A percentile compares a stretch with the other conserved stretches of the same genome.
Conservation (phyloP, 2,888 invertebrate species). For the Pollenia labialis region DNA sequence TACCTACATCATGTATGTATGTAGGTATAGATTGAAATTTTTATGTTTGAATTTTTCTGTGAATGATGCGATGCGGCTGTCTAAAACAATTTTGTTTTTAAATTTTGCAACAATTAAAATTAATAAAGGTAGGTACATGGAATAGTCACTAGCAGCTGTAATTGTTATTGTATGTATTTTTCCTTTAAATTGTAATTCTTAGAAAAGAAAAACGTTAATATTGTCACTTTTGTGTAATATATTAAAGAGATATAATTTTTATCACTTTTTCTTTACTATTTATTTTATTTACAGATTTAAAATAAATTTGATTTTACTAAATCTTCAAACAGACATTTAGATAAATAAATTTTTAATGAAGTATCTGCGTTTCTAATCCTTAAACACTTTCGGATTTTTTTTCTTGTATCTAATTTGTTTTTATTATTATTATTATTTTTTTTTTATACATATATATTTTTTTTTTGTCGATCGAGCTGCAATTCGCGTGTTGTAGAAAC, state of each 20-base stretch:
- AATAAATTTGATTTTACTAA: not conserved
- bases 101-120: too few species aligned
- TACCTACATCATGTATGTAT: not conserved
- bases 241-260: not conserved
- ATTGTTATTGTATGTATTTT: too few species aligned
- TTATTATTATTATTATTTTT: conserved; percentile 18
- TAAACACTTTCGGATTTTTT: not conserved
- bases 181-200: too few species aligned
- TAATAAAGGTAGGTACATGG: too few species aligned
- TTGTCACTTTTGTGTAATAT: too few species aligned
- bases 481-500: conserved; percentile 54
- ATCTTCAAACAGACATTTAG: conserved; percentile 16
- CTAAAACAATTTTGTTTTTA: too few species aligned
- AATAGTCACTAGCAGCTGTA: too few species aligned
- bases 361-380: not conserved
- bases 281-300: not conserved
- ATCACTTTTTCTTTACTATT: not conserved
- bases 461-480: conserved; percentile 38
- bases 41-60: not conserved
- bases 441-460: not conserved
- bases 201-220: too few species aligned
- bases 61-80: too few species aligned
- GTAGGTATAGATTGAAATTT: not conserved
- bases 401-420: not conserved
- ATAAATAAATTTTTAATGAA: conserved; percentile 3